Evolutionary conservation across 2,888 invertebrate species (phyloP).

Genomic region (Muscina levida): DNA sequence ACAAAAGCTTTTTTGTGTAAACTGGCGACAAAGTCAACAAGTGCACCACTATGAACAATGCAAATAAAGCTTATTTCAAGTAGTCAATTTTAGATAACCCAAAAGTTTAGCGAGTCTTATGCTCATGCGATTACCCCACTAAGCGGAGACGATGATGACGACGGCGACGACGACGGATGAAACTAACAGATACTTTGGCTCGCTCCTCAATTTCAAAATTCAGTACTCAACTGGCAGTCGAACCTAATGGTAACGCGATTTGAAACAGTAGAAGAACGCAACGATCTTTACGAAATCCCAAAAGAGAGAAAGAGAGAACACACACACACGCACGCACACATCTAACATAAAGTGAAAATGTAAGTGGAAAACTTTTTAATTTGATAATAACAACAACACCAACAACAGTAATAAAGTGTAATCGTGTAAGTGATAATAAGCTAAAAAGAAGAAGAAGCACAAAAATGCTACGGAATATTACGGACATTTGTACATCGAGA

Average conservation of each 20-base stretch:
- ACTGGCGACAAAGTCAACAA: no score
- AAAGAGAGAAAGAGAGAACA: no score
- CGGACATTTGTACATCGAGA: no score
- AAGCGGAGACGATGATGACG: not conserved
- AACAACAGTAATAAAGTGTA: not conserved
- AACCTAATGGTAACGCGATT: conserved; percentile 46
- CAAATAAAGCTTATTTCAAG: not conserved
- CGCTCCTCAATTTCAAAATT: conserved; percentile 26
- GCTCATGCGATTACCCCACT: not conserved
- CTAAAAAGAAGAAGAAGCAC: no score
- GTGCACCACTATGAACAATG: no score
- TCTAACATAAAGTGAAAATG: conserved; percentile 26
- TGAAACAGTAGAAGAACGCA: conserved; percentile 6
- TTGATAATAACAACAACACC: conserved; percentile 22
- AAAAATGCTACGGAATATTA: no score
- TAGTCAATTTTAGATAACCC: conserved; percentile 31
- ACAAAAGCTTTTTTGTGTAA: no score
- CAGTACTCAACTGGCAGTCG: conserved; percentile 51
- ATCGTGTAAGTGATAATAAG: no score
- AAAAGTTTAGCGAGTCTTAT: not conserved
- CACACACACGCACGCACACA: not conserved
- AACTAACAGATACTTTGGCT: conserved; percentile 20
- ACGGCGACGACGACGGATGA: not conserved
- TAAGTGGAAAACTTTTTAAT: conserved; percentile 27
- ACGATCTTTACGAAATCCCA: no score